Base-by-base conservation (phyloP, 2,797 vertebrate species). In the Falco biarmicus region DNA sequence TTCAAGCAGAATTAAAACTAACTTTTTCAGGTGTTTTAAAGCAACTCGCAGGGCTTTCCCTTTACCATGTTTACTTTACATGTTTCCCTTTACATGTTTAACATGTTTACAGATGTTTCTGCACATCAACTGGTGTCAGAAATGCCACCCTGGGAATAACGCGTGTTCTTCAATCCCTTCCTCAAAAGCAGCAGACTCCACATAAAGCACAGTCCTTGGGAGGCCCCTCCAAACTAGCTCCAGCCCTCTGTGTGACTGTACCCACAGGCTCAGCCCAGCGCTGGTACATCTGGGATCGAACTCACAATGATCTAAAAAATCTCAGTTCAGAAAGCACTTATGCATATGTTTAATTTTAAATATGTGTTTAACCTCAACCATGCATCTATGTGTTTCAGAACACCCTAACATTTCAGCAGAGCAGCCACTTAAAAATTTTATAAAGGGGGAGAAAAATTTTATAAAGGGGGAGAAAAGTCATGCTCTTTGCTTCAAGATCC, bases 1-100 rank as follows among this genome's bases (percentile, higher is more conserved):
- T 92, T 90, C 81, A 77, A 60, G 34, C 5, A 89, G 63, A 96
- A 96, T 92, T 87, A 87, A 84, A 92, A 95, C 59, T 76, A 93
- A 90, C 74, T 93, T 87, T 87, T 71, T 83, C 92, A 94, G 84
- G 78, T 95, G 84, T 71, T 95, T 77, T 51, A 92, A 84, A 90
- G 93, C 71, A 92, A 73, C 57, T 92, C 60, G 48, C 57, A 85
- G 68, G 69, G 70, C 71, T 91, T 80, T 71, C 32, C 61, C 19
- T 19, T 91, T 80, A 87, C 1, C 19, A 91, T 11, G 39, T 39
- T 39, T 39, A 39, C 39, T 39, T 39, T 39, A 39, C 39, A 39
- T 39, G 39, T 91, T 80, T 71, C 32, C 61, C 19, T 19, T 91
- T 80, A 87, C 1, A 39, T 39, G 11, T 39, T 39, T 39, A 39